A percentile compares a stretch with the other conserved stretches of the same genome.
These are phyloP conservation scores for Chironomus tepperi DNA, from an alignment of 1,140 invertebrate genomes.

Conservation along the genomic window DNA sequence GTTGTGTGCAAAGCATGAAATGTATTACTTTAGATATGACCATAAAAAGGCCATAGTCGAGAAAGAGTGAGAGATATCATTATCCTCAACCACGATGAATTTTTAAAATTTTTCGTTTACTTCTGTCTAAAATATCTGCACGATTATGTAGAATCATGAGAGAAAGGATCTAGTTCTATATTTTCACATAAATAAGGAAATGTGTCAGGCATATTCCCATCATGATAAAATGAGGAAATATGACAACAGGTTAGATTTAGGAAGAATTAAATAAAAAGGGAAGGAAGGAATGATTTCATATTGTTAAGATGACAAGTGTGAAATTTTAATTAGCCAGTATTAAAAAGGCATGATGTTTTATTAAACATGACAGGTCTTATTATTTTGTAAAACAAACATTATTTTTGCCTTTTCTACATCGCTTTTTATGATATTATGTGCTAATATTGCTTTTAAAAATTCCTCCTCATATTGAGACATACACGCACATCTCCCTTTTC, in stretches of 20 bases:
- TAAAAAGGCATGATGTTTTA: background rate
- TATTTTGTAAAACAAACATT: background rate
- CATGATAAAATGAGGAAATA: background rate
- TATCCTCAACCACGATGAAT: background rate
- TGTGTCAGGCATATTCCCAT: background rate
- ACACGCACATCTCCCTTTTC: background rate
- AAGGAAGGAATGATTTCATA: background rate
- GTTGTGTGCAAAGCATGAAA: background rate
- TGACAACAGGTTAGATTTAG: conserved; percentile 1
- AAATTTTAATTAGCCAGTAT: conserved; percentile 18
- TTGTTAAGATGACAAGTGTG: conserved; percentile 14
- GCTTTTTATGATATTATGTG: no score
- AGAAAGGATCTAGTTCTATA: no score
- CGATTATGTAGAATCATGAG: background rate
- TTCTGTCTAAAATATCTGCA: background rate
- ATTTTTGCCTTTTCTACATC: background rate
- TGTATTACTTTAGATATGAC: background rate
- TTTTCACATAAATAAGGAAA: background rate
- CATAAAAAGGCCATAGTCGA: background rate
- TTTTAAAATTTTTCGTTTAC: background rate
- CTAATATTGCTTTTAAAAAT: background rate
- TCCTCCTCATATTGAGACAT: background rate
- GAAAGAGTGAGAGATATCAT: background rate
- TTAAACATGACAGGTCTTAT: background rate
- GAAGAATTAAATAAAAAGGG: background rate